phyloP scores from a whole-genome alignment of 1,140 invertebrate species.

The Conus betulinus region DNA sequence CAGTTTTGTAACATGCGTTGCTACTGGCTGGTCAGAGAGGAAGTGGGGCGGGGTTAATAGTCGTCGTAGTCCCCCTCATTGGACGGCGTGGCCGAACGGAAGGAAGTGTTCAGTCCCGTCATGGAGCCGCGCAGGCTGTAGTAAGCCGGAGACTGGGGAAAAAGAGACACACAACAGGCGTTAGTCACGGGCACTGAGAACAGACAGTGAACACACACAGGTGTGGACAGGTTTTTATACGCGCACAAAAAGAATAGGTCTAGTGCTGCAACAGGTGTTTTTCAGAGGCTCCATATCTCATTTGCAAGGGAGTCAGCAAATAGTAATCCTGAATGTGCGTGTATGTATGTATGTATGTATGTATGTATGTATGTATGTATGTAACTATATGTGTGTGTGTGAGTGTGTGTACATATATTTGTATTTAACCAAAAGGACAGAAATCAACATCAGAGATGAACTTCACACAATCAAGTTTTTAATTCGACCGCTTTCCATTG shows the following conservation, averaged over 20 bases:
- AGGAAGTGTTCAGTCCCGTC: constrained; percentile 51
- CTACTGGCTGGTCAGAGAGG: constrained; percentile 31
- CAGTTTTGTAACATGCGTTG: constrained; percentile 27
- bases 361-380: too few species aligned
- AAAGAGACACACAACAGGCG: constrained; percentile 2
- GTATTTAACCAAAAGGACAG: too few species aligned
- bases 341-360: too few species aligned
- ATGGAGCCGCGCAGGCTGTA: constrained; percentile 42
- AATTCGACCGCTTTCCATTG: too few species aligned
- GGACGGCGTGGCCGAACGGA: constrained; percentile 54
- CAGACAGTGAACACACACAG: background rate
- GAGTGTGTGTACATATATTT: too few species aligned
- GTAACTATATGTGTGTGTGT: too few species aligned
- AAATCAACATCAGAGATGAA: too few species aligned
- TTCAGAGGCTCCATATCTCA: too few species aligned
- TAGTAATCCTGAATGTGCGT: too few species aligned
- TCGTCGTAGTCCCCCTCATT: constrained; percentile 57
- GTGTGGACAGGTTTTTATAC: background rate
- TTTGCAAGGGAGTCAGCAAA: too few species aligned
- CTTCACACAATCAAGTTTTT: too few species aligned
- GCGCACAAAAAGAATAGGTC: background rate
- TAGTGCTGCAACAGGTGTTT: too few species aligned
- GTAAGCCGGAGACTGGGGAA: constrained; percentile 43
- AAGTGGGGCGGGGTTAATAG: constrained; percentile 13
- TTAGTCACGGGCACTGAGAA: background rate